Conservation (phyloP, 1,140 invertebrate species). For the Cydia fagiglandana region DNA sequence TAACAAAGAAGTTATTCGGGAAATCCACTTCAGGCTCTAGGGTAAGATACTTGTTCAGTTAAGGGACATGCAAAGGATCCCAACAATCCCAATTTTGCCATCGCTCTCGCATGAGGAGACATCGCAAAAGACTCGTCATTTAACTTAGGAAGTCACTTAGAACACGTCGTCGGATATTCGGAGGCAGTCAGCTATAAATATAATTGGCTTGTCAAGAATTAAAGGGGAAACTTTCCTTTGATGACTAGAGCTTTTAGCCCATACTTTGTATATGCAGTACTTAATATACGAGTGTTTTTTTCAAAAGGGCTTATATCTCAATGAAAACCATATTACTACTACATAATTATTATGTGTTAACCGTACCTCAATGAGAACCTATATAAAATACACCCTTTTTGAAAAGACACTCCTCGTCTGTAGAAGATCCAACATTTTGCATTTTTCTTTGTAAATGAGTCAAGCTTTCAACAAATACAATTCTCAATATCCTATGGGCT, state of each 20-base stretch:
- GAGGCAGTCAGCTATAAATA: constrained; percentile 62
- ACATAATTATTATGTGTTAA: too few species aligned
- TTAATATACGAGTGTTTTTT: not conserved
- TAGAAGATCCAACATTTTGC: not conserved
- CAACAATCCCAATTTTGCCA: constrained; percentile 6
- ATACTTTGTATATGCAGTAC: not conserved
- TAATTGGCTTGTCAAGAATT: constrained; percentile 58
- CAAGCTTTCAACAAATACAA: too few species aligned
- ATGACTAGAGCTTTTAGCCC: constrained; percentile 24
- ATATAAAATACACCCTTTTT: too few species aligned
- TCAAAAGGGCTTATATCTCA: too few species aligned
- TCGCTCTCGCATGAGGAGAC: constrained; percentile 8
- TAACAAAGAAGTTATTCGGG: too few species aligned
- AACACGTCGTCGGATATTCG: constrained; percentile 45
- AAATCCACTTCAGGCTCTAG: not conserved
- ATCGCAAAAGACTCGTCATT: constrained; percentile 19
- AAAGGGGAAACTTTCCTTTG: constrained; percentile 42
- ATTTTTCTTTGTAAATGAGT: not conserved
- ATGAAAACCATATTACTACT: too few species aligned
- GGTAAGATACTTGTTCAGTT: not conserved
- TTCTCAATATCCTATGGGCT: too few species aligned
- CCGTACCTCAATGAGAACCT: too few species aligned
- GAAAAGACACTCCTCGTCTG: not conserved
- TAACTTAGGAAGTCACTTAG: constrained; percentile 40
- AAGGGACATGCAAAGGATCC: not conserved